A percentile compares a stretch with the other conserved stretches of the same genome.
phyloP scores from a whole-genome alignment of 2,888 invertebrate genomes.

The Amiota communis region DNA sequence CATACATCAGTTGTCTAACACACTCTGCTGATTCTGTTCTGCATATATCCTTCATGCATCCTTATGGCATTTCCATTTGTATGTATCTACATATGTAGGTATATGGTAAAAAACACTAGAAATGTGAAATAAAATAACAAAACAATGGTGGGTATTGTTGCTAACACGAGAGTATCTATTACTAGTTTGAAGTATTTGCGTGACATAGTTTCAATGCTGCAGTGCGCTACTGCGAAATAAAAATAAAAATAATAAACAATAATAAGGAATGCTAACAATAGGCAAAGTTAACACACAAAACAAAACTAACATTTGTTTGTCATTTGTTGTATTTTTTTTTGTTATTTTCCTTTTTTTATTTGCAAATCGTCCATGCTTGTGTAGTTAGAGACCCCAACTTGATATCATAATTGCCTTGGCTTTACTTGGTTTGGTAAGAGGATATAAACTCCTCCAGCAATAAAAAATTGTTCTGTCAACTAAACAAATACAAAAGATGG shows the following conservation, averaged over 20 bases:
- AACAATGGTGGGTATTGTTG: neutral
- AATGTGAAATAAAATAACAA: too few species aligned
- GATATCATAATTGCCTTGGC: constrained; percentile 14
- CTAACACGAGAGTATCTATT: neutral
- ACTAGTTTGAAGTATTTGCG: constrained; percentile 9
- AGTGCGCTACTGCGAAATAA: neutral
- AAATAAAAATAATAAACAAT: neutral
- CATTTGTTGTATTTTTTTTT: constrained; percentile 12
- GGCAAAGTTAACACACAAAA: neutral
- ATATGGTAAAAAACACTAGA: too few species aligned
- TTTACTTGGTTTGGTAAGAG: neutral
- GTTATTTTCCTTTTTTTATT: neutral
- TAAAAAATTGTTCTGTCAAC: too few species aligned
- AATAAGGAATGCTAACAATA: neutral
- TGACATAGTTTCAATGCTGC: constrained; percentile 7
- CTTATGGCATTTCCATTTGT: neutral
- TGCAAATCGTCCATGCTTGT: too few species aligned
- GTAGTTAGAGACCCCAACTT: neutral
- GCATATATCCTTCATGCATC: neutral
- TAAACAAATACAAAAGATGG: too few species aligned
- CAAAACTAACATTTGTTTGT: constrained; percentile 21
- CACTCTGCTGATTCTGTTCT: neutral
- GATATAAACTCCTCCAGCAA: constrained; percentile 35
- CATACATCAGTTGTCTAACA: constrained; percentile 11
- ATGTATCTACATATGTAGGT: neutral